Evolutionary conservation across 1,140 invertebrate genomes (phyloP).

Genomic region (Anoplophora glabripennis): DNA sequence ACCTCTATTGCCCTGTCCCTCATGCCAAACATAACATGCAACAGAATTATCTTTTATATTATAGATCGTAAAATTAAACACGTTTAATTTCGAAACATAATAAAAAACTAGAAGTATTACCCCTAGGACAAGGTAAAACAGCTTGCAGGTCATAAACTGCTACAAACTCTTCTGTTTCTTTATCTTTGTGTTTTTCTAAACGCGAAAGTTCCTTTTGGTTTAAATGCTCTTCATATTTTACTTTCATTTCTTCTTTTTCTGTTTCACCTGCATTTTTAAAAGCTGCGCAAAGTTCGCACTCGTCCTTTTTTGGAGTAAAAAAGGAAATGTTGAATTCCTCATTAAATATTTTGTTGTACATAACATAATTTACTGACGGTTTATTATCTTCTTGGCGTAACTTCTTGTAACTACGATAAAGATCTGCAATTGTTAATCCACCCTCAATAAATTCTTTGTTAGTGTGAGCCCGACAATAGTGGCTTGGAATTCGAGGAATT

Average conservation of each 20-base stretch:
- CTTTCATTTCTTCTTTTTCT: not conserved
- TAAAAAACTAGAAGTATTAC: slow-evolving; percentile 43
- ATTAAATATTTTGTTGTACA: not conserved
- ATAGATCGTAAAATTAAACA: slow-evolving; percentile 44
- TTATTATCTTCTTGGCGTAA: not conserved
- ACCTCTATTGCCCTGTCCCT: slow-evolving; percentile 30
- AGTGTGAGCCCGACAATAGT: not conserved
- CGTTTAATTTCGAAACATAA: slow-evolving; percentile 48
- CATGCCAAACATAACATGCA: slow-evolving; percentile 35
- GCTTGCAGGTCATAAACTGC: slow-evolving; percentile 45
- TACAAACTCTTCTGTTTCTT: slow-evolving; percentile 28
- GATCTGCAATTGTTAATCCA: too few species aligned
- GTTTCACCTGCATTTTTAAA: not conserved
- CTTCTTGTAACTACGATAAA: not conserved
- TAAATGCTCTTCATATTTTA: not conserved
- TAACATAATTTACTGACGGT: not conserved
- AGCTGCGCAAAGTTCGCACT: not conserved
- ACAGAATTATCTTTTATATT: slow-evolving; percentile 18
- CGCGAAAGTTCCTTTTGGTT: slow-evolving; percentile 2
- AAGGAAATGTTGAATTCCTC: not conserved
- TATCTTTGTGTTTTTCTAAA: slow-evolving; percentile 10
- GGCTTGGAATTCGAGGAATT: too few species aligned
- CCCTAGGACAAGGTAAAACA: slow-evolving; percentile 38
- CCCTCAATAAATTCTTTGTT: too few species aligned
- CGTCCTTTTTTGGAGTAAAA: not conserved